Evolutionary conservation across 2,888 invertebrate genomes (phyloP).

Genomic region (Troglohyphantes excavatus): DNA sequence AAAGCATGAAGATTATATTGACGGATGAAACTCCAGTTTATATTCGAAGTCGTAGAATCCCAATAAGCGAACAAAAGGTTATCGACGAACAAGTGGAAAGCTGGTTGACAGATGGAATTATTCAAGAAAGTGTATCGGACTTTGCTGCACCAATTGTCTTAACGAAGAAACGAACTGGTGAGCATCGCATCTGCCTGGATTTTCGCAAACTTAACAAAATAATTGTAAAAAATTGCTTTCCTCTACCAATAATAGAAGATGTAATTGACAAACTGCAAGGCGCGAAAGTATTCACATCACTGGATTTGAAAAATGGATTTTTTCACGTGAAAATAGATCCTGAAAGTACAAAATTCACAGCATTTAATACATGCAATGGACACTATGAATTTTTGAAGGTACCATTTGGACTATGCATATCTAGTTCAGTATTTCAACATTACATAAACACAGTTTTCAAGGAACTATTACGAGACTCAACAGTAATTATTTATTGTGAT

Average conservation of each 20-base stretch:
- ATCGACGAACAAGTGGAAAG: too few relatives aligned
- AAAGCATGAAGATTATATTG: too few relatives aligned
- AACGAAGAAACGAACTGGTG: conserved; percentile 25
- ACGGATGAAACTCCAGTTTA: too few relatives aligned
- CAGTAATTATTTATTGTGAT: background rate
- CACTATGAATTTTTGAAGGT: conserved; percentile 8
- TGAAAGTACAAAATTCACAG: background rate
- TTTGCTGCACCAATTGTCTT: conserved; percentile 14
- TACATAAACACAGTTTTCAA: too few relatives aligned
- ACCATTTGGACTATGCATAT: background rate
- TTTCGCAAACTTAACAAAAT: conserved; percentile 15
- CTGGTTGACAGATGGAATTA: too few relatives aligned
- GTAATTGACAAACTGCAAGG: conserved; percentile 30
- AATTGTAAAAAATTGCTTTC: conserved; percentile 27
- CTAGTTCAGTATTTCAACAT: too few relatives aligned
- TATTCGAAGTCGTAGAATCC: too few relatives aligned
- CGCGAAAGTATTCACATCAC: conserved; percentile 11
- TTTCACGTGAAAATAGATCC: background rate
- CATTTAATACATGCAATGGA: background rate
- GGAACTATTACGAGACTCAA: too few relatives aligned
- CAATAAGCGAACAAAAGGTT: too few relatives aligned
- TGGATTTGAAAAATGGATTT: conserved; percentile 8
- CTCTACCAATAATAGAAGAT: conserved; percentile 36
- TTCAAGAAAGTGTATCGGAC: too few relatives aligned
- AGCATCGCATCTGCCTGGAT: conserved; percentile 24